Conservation (phyloP, 1,140 invertebrate genomes). For the Kradibia gibbosae region DNA sequence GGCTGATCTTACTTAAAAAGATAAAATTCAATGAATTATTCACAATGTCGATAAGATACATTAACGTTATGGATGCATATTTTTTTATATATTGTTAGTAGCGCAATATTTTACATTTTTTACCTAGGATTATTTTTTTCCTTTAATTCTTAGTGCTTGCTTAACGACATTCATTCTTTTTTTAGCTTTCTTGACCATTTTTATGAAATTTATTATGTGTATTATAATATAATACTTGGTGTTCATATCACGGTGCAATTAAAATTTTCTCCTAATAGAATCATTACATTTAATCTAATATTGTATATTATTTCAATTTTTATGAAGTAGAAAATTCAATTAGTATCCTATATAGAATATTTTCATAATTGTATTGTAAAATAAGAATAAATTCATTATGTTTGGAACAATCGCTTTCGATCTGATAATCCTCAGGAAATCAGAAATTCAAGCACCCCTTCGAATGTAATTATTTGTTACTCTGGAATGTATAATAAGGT, state of each 20-base stretch:
- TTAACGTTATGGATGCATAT: conserved; percentile 2
- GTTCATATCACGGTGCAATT: neutral
- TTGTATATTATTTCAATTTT: neutral
- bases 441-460: neutral
- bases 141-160: conserved; percentile 36
- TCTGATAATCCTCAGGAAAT: neutral
- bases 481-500: neutral
- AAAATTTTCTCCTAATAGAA: conserved; percentile 10
- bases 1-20: neutral
- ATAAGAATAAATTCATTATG: neutral
- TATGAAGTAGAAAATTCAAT: neutral
- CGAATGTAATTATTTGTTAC: neutral
- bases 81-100: conserved; percentile 25
- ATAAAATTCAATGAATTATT: conserved; percentile 26
- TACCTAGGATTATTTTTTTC: conserved; percentile 13
- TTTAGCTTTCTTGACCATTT: conserved; percentile 18
- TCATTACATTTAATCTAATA: neutral
- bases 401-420: neutral
- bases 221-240: conserved; percentile 24
- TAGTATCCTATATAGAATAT: neutral
- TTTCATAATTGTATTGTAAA: neutral
- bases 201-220: conserved; percentile 33
- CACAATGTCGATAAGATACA: conserved; percentile 19
- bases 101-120: conserved; percentile 32
- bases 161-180: conserved; percentile 34